phyloP scores from a whole-genome alignment of 2,797 vertebrate genomes.

The Luscinia luscinia region DNA sequence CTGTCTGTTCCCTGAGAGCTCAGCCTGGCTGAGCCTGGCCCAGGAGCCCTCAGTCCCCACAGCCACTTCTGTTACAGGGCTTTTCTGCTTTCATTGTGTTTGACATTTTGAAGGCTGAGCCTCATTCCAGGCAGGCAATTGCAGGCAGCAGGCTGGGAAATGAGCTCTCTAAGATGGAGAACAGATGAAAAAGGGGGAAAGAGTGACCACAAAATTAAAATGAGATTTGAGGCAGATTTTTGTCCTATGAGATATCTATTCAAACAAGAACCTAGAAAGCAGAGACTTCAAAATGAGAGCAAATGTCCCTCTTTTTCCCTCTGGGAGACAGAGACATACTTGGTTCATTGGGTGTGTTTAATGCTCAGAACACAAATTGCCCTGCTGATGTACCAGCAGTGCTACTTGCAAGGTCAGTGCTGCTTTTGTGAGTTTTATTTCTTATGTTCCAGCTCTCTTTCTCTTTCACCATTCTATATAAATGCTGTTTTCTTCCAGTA shows the following conservation, averaged over 20 bases:
- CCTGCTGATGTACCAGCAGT: neutral
- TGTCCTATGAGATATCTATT: neutral
- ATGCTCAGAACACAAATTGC: neutral
- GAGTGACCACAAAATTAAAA: conserved; percentile 9
- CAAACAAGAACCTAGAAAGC: neutral
- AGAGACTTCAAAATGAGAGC: neutral
- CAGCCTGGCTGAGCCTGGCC: neutral
- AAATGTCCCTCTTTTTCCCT: neutral
- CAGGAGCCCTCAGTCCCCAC: neutral
- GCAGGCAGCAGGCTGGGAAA: conserved; percentile 20
- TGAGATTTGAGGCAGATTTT: neutral
- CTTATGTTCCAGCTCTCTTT: neutral
- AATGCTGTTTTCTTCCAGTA: neutral
- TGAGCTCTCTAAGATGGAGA: conserved; percentile 4
- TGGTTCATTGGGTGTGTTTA: neutral
- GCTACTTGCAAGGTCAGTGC: neutral
- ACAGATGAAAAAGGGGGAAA: neutral
- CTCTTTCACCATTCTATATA: neutral
- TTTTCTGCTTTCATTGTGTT: conserved; percentile 28
- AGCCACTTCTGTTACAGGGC: neutral
- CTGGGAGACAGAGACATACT: neutral
- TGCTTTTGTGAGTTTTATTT: neutral
- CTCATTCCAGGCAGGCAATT: conserved; percentile 12
- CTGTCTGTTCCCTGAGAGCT: too few species aligned
- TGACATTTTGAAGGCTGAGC: conserved; percentile 52